Evolutionary conservation across 2,888 invertebrate genomes (phyloP), one percentile per base, ranked within the genome.

Genomic region (Melolontha melolontha): DNA sequence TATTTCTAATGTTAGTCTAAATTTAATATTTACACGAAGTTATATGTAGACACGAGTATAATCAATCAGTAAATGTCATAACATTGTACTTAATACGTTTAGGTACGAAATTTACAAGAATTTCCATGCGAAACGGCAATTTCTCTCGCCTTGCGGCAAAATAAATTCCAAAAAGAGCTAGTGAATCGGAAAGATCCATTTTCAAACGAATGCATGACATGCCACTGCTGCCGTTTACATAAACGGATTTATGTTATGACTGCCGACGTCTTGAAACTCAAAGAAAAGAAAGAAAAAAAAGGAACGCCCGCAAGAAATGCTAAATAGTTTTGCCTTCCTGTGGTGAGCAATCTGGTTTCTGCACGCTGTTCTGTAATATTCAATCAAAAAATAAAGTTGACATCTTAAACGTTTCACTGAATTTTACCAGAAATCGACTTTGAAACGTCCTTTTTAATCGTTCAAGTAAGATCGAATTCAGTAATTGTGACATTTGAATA

Each of bases 111-210:
- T 49, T 10, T 51, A 51, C 50, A 55, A 49, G 49, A 22, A 17
- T 22, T 11, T 49, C 49, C 49, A 16, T 34, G 34, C 50, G 41
- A 41, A 22, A 55, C 22, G 41, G 17, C 42, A 41, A 22, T 16
- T 42, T 12, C 42, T 57, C 42, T 51, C 51, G 27, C 29, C 29
- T 29, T 51, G 40, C 42, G 55, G 55, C 22, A 12, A n/a, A 57
- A 57, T 41, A 42, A 49, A 49, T 49, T 49, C 49, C 22, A 16
- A 49, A 49, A 22, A 57, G 14, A 22, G 22, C 11, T 22, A 17
- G 27, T 22, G 55, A 57, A 57, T 57, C 42, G 55, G 55, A 57
- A 57, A 57, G 41, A 42, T 57, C 55, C 17, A 57, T 57, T 57
- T 42, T 57, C 51, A 34, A 34, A 34, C 49, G 49, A 49, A 22